These are phyloP conservation scores for Takifugu flavidus DNA, from an alignment of 2,113 vertebrate species.

Conservation along the genomic window DNA sequence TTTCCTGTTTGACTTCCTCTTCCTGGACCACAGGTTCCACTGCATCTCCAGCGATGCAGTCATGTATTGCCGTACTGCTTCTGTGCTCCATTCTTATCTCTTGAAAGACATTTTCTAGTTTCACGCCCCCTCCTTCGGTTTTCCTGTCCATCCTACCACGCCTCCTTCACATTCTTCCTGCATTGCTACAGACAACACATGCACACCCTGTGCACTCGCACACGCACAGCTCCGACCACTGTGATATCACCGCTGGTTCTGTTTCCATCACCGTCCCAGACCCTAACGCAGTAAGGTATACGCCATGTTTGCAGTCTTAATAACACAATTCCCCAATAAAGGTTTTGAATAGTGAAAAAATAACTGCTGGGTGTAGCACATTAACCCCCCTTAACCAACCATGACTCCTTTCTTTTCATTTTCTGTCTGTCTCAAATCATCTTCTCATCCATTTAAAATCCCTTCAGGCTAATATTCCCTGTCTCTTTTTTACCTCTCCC, in stretches of 20 bases:
- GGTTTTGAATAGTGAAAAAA: background rate
- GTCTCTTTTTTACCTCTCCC: constrained; percentile 22
- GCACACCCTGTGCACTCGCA: background rate
- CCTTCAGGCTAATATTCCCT: constrained; percentile 10
- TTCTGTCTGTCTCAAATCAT: constrained; percentile 13
- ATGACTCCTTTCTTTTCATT: constrained; percentile 19
- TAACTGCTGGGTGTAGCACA: background rate
- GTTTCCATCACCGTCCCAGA: background rate
- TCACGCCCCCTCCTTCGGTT: constrained; percentile 20
- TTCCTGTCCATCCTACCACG: constrained; percentile 23
- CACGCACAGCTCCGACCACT: constrained; percentile 29
- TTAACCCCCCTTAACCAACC: constrained; percentile 15
- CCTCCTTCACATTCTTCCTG: background rate
- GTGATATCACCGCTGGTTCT: constrained; percentile 37
- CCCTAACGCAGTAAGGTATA: background rate
- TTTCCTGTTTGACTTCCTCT: constrained; percentile 32
- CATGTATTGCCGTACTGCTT: constrained; percentile 40
- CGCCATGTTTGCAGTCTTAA: background rate
- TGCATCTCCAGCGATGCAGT: constrained; percentile 42
- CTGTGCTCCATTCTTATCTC: constrained; percentile 44
- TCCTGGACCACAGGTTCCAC: constrained; percentile 36
- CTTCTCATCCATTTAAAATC: constrained; percentile 20
- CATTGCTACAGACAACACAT: background rate
- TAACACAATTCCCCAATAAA: background rate
- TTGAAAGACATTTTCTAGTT: constrained; percentile 33